Evolutionary conservation across 2,888 invertebrate species (phyloP), one percentile per base, ranked within the genome.

Genomic region (Ctena decussata): DNA sequence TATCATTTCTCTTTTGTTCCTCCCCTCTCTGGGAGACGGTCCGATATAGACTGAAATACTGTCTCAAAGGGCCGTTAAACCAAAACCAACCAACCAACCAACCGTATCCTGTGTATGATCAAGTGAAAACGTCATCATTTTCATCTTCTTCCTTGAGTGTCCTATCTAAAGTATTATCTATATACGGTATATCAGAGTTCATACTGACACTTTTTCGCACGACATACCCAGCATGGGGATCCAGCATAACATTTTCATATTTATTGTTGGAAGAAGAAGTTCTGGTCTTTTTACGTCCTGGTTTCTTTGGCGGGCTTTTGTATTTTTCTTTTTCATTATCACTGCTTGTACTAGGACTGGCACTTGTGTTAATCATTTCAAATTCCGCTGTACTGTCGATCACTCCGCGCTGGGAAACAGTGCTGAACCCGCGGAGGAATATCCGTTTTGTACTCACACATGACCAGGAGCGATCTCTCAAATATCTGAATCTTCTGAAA

Each of bases 341-440:
- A 65, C 86, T 86, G 41, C 86, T 86, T 5, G 82, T 77, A 46
- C 83, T 84, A 30, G 44, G 49, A 8, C 79, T 81, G 6, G 27
- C 53, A 57, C 83, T 79, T 1, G 78, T 78, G 72, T 85, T 87
- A 8, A 83, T 75, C 71, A 88, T 85, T 74, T 88, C 87, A 73
- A 88, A 88, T 53, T 88, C 87, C 0, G 79, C 87, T 0, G 87
- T 88, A 70, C 87, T 88, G 74, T 88, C 87, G 15, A 88, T 77
- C 21, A 76, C 81, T 5, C 87, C 87, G 11, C 87, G 83, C 27
- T 85, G 81, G 6, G 85, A 77, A 24, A 85, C 78, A 11, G 85
- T 85, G 60, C 87, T 88, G 44, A 88, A 88, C 5, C 87, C 87
- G 18, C 87, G 77, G 30, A 88, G 24, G 57, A 85, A 85, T 35